Conservation (phyloP, 2,888 invertebrate species). For the Heterodera filipjevi region DNA sequence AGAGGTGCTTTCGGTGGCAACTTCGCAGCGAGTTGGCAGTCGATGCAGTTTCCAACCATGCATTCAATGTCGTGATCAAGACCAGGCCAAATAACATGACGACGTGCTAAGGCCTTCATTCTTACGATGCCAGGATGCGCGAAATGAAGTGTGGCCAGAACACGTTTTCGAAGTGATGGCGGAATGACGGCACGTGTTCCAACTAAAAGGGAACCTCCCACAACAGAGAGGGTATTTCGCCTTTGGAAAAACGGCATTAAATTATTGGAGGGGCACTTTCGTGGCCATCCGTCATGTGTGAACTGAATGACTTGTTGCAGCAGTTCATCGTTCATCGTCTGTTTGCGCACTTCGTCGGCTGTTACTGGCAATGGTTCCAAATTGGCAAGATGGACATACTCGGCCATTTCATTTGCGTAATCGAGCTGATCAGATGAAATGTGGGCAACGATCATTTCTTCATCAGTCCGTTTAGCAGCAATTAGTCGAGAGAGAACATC, state of each 20-base stretch:
- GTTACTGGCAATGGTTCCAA: neutral
- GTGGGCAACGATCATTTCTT: constrained; percentile 10
- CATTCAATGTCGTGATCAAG: constrained; percentile 42
- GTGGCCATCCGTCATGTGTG: neutral
- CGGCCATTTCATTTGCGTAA: neutral
- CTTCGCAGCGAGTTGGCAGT: no score
- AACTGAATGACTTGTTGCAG: neutral
- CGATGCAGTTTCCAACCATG: constrained; percentile 41
- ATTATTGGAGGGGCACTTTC: neutral
- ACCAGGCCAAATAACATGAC: constrained; percentile 55
- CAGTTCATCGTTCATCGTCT: neutral
- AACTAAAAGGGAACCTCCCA: neutral
- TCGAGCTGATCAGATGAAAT: neutral
- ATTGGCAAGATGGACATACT: neutral
- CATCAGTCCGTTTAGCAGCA: neutral
- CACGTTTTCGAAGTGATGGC: constrained; percentile 32
- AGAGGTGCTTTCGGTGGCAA: no score
- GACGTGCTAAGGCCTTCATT: constrained; percentile 53
- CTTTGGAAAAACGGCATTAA: neutral
- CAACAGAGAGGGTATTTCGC: neutral
- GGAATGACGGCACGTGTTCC: constrained; percentile 47
- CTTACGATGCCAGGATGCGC: constrained; percentile 51
- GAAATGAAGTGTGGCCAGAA: constrained; percentile 52
- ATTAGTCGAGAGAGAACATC: constrained; percentile 62
- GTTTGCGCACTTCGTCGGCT: neutral